Conservation (phyloP, 2,888 invertebrate species). For the Hypolimnas misippus region DNA sequence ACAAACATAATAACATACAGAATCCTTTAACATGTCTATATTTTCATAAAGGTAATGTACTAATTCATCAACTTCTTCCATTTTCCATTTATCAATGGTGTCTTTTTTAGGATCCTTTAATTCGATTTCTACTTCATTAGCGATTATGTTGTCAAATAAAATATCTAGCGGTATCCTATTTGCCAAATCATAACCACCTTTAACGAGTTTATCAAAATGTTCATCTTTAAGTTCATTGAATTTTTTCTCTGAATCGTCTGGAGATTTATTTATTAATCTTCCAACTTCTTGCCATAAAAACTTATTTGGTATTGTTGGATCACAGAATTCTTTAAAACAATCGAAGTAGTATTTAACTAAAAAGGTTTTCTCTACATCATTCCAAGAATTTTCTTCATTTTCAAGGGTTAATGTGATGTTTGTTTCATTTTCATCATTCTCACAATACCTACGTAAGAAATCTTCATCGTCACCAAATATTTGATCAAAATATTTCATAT, state of each 20-base stretch:
- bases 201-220: slow-evolving; percentile 60
- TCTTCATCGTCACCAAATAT: slow-evolving; percentile 65
- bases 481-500: slow-evolving; percentile 67
- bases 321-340: slow-evolving; percentile 71
- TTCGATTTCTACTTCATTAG: slow-evolving; percentile 58
- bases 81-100: slow-evolving; percentile 52
- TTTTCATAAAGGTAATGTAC: slow-evolving; percentile 69
- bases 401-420: slow-evolving; percentile 28
- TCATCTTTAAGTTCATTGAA: slow-evolving; percentile 56
- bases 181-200: slow-evolving; percentile 57
- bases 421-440: slow-evolving; percentile 14
- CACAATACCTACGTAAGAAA: slow-evolving; percentile 56
- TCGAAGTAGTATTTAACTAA: slow-evolving; percentile 73
- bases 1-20: slow-evolving; percentile 67
- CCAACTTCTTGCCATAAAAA: slow-evolving; percentile 77
- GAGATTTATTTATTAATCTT: slow-evolving; percentile 62
- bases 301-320: slow-evolving; percentile 67
- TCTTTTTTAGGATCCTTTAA: slow-evolving; percentile 44
- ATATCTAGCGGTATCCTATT: slow-evolving; percentile 63
- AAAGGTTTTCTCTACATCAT: slow-evolving; percentile 64
- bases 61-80: slow-evolving; percentile 58
- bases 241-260: slow-evolving; percentile 62
- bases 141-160: slow-evolving; percentile 68
- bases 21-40: slow-evolving; percentile 68
- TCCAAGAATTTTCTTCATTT: slow-evolving; percentile 53